Evolutionary conservation across 2,113 vertebrate species (phyloP).

Genomic region (Phyllostomus hastatus): DNA sequence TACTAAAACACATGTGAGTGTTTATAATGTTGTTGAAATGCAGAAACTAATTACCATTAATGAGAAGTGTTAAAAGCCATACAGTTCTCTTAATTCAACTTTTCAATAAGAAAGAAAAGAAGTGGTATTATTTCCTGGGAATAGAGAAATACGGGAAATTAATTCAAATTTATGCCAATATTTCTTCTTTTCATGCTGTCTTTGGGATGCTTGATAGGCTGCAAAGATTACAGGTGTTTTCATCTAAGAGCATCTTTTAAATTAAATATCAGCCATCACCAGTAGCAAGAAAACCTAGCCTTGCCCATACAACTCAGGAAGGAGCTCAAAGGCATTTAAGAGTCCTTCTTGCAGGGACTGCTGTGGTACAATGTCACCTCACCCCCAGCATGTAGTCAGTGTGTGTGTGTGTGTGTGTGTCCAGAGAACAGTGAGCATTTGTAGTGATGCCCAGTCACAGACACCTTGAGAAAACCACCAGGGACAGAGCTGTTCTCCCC

Average conservation of each 20-base stretch:
- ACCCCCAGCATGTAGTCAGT: constrained; percentile 35
- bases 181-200: constrained; percentile 43
- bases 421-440: constrained; percentile 17
- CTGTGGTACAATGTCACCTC: constrained; percentile 22
- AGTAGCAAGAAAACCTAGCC: constrained; percentile 54
- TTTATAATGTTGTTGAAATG: constrained; percentile 26
- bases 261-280: constrained; percentile 65
- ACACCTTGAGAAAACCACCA: not conserved
- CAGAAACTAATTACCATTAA: constrained; percentile 56
- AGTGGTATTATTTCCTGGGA: constrained; percentile 50
- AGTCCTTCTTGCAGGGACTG: constrained; percentile 45
- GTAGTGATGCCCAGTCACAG: not conserved
- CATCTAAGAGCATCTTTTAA: constrained; percentile 56
- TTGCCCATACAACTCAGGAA: constrained; percentile 62
- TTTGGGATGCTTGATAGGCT: constrained; percentile 50
- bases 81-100: constrained; percentile 17
- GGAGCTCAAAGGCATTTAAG: constrained; percentile 56
- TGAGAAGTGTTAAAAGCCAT: constrained; percentile 18
- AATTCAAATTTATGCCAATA: constrained; percentile 66
- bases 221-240: constrained; percentile 67
- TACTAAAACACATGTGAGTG: not conserved
- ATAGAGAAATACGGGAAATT: constrained; percentile 30
- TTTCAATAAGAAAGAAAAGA: not conserved
- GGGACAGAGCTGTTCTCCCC: not conserved
- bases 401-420: not conserved